Evolutionary conservation across 2,113 vertebrate species (phyloP).

Genomic region (Cyphomyrus plagiostoma): DNA sequence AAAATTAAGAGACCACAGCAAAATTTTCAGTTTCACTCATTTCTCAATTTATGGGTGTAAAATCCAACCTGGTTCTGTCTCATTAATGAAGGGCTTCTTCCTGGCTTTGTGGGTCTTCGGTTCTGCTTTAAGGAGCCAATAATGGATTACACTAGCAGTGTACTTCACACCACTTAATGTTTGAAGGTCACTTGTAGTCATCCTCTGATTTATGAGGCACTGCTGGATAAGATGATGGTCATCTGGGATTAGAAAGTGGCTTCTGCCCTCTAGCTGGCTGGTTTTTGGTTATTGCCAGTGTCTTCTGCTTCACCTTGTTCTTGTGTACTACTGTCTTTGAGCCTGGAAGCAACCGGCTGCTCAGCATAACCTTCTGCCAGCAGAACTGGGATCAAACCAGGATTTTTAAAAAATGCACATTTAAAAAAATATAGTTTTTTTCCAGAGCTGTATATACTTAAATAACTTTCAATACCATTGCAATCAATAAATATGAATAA

Average conservation of each 20-base stretch:
- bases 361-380: neutral
- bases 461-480: neutral
- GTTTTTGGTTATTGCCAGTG: too few species aligned
- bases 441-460: neutral
- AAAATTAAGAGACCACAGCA: too few species aligned
- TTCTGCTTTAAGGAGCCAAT: neutral
- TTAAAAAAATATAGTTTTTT: neutral
- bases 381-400: neutral
- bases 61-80: neutral
- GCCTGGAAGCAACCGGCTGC: too few species aligned
- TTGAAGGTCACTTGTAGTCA: neutral
- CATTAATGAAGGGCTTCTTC: neutral
- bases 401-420: neutral
- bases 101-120: neutral
- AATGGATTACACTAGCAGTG: neutral
- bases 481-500: neutral
- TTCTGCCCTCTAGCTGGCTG: neutral
- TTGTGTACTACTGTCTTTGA: neutral
- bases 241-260: neutral
- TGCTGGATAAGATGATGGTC: neutral
- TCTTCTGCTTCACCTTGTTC: neutral
- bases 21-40: neutral
- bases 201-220: neutral
- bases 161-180: neutral
- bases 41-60: neutral